Percentiles rank a stretch among this genome's conserved stretches.
phyloP scores from a whole-genome alignment of 2,113 vertebrate genomes.

The Tautogolabrus adspersus region DNA sequence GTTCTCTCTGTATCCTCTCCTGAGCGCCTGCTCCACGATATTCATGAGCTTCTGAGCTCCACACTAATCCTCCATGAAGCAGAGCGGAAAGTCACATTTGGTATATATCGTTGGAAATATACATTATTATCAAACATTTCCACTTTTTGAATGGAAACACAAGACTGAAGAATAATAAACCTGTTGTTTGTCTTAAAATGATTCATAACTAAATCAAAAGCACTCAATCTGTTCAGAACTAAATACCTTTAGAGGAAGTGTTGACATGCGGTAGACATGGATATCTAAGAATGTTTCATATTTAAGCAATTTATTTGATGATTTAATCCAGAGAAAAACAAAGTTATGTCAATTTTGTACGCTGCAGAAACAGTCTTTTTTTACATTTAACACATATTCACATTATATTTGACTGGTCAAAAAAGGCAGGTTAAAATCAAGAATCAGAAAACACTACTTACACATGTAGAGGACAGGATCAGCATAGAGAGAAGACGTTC shows the following conservation, averaged over 20 bases:
- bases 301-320: too few relatives aligned
- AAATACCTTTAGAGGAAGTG: not conserved
- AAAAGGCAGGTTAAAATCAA: too few relatives aligned
- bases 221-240: not conserved
- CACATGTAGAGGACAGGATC: too few relatives aligned
- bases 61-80: conserved; percentile 24
- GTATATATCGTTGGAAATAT: conserved; percentile 5
- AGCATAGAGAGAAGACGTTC: too few relatives aligned
- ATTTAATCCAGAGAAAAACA: not conserved
- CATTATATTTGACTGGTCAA: too few relatives aligned
- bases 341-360: too few relatives aligned
- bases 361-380: too few relatives aligned
- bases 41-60: conserved; percentile 50
- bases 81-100: conserved; percentile 14
- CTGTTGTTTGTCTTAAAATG: not conserved
- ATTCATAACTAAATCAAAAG: not conserved
- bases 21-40: conserved; percentile 53
- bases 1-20: conserved; percentile 55
- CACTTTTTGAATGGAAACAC: not conserved
- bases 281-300: too few relatives aligned
- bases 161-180: not conserved
- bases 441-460: too few relatives aligned
- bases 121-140: not conserved
- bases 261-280: too few relatives aligned
- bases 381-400: too few relatives aligned